A percentile compares a stretch with the other conserved stretches of the same genome.
These are phyloP conservation scores for Melitaea cinxia DNA, from an alignment of 1,140 invertebrate genomes.

Conservation along the genomic window DNA sequence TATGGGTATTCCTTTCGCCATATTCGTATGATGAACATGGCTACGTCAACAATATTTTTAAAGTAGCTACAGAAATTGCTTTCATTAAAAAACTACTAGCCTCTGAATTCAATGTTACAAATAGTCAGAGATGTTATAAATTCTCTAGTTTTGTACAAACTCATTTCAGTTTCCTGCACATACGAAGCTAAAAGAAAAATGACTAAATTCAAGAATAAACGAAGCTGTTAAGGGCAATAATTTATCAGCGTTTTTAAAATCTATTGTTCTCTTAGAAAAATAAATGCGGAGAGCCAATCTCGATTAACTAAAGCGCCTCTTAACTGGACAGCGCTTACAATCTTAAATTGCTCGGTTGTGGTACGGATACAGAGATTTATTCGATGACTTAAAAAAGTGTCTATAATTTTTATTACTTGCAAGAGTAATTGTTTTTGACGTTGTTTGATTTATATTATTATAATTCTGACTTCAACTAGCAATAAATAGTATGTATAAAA, in stretches of 20 bases:
- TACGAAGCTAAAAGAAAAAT: not conserved
- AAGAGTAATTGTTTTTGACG: not conserved
- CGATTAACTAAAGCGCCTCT: slow-evolving; percentile 14
- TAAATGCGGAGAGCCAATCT: slow-evolving; percentile 6
- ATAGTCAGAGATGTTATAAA: no score
- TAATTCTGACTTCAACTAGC: no score
- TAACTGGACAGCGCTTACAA: slow-evolving; percentile 3
- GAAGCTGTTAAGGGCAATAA: slow-evolving; percentile 1
- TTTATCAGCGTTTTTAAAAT: slow-evolving; percentile 6
- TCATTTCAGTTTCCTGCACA: not conserved
- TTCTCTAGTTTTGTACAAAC: no score
- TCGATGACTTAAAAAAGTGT: slow-evolving; percentile 26
- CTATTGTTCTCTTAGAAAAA: slow-evolving; percentile 15
- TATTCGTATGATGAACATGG: not conserved
- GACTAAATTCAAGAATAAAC: not conserved
- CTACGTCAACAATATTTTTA: not conserved
- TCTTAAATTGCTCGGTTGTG: slow-evolving; percentile 15
- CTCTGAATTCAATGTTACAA: not conserved
- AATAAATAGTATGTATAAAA: no score
- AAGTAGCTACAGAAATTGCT: not conserved
- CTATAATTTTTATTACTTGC: slow-evolving; percentile 3
- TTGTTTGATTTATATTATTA: no score
- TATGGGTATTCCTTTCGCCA: slow-evolving; percentile 2
- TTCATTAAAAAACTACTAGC: not conserved
- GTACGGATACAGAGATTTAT: slow-evolving; percentile 17